phyloP scores from a whole-genome alignment of 2,888 invertebrate genomes.

The Dascillus cervinus region DNA sequence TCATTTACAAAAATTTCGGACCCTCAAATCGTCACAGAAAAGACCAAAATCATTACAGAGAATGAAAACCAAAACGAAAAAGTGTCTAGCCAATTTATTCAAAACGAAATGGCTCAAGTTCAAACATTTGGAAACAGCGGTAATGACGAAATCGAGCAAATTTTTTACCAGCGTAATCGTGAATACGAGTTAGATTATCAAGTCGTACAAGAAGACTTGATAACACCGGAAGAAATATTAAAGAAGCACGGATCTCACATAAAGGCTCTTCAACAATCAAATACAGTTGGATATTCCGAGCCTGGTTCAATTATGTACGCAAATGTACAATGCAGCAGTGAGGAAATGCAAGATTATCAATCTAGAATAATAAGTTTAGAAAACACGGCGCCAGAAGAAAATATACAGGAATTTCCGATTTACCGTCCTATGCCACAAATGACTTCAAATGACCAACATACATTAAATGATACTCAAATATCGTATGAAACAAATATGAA shows the following conservation, averaged over 20 bases:
- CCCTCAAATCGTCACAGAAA: constrained; percentile 25
- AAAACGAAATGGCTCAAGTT: constrained; percentile 29
- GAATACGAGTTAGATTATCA: constrained; percentile 37
- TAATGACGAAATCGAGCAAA: constrained; percentile 36
- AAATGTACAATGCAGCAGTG: constrained; percentile 1
- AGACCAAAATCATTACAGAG: constrained; percentile 19
- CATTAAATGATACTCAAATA: no score
- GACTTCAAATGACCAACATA: neutral
- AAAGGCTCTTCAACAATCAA: constrained; percentile 1
- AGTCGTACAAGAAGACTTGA: constrained; percentile 31
- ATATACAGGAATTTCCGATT: constrained; percentile 1
- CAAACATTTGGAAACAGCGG: constrained; percentile 29
- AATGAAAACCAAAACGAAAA: constrained; percentile 21
- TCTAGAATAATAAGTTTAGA: no score
- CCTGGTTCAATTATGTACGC: neutral
- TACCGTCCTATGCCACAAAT: neutral
- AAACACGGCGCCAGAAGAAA: no score
- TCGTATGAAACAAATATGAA: no score
- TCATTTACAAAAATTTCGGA: constrained; percentile 10
- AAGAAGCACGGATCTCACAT: constrained; percentile 12
- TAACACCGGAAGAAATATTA: constrained; percentile 22
- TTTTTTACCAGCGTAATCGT: constrained; percentile 35
- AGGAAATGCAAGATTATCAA: constrained; percentile 2
- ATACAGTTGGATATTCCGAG: neutral
- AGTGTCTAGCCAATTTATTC: constrained; percentile 25